Evolutionary conservation across 2,888 invertebrate genomes (phyloP), one percentile per base, ranked within the genome.

Genomic region (Watsonalla binaria): DNA sequence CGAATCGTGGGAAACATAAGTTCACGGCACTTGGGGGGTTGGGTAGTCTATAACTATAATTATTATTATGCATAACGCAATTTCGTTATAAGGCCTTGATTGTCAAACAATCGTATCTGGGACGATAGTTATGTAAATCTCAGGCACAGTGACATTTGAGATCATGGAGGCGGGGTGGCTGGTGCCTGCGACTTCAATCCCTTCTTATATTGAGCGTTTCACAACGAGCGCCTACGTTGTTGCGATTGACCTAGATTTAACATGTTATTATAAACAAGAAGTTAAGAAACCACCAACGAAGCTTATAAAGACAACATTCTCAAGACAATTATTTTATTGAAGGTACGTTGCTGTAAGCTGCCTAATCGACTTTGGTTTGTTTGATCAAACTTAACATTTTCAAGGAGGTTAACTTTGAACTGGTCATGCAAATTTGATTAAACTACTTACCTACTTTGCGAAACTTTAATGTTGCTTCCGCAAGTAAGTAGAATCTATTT

Each of bases 91-190:
- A 63, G 78, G 77, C 88, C 88, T 86, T 87, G 85, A 74, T 74
- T 72, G 71, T 71, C 65, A 72, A 76, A 80, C 80, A 83, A 80
- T 82, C 61, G 77, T 68, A 78, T 70, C 70, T 80, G 72, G 77
- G 78, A 78, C 81, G 73, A 79, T 78, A 76, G 74, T 80, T 83
- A 84, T 84, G 84, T 80, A 84, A 85, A 82, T 84, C 66, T 63
- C 68, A 68, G 11, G 42, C 11, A 5, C 72, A 73, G 76, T 87
- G 88, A 83, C 89, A 89, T 88, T 89, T 87, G 74, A 70, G 65
- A 68, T 76, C 66, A 79, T 60, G 67, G 68, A 74, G 77, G 77
- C 76, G 80, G 73, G 70, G 74, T 75, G 72, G 69, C 69, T 71
- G 65, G 42, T 42, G 11, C 42, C 11, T 42, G 5, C 11, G 9